Conservation (phyloP, 2,797 vertebrate genomes). For the Centroberyx gerrardi region DNA sequence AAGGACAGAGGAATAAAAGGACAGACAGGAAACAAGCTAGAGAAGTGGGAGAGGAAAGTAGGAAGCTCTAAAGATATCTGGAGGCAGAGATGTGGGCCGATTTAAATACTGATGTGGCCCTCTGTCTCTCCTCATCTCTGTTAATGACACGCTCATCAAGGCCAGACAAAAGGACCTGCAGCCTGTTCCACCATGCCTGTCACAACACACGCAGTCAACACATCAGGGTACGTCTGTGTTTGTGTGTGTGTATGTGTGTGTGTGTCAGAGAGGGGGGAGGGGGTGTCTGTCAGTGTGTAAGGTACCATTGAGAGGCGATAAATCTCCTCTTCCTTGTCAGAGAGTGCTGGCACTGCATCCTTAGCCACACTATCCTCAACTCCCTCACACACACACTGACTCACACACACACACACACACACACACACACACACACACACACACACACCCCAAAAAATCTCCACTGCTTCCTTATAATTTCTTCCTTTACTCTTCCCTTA, state of each 20-base stretch:
- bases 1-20: conserved; percentile 63
- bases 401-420: not conserved
- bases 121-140: conserved; percentile 90
- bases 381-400: conserved; percentile 82
- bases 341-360: conserved; percentile 86
- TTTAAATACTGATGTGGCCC: conserved; percentile 96
- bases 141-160: conserved; percentile 96
- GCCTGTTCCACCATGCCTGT: conserved; percentile 88
- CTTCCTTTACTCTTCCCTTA: conserved; percentile 79
- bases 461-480: conserved; percentile 83
- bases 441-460: conserved; percentile 88
- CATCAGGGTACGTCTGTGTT: conserved; percentile 54
- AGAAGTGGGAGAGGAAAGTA: conserved; percentile 46
- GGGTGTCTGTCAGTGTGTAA: conserved; percentile 58
- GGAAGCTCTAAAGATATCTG: conserved; percentile 80
- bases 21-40: conserved; percentile 60
- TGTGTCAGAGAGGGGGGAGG: conserved; percentile 33
- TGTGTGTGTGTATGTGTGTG: conserved; percentile 39
- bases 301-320: conserved; percentile 90
- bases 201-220: conserved; percentile 83
- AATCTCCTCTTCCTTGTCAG: conserved; percentile 92
- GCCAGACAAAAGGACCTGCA: conserved; percentile 86
- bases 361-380: conserved; percentile 10
- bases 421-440: conserved; percentile 58
- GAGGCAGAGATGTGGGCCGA: conserved; percentile 92